Conservation (phyloP, 2,113 vertebrate species). For the Protobothrops mucrosquamatus region DNA sequence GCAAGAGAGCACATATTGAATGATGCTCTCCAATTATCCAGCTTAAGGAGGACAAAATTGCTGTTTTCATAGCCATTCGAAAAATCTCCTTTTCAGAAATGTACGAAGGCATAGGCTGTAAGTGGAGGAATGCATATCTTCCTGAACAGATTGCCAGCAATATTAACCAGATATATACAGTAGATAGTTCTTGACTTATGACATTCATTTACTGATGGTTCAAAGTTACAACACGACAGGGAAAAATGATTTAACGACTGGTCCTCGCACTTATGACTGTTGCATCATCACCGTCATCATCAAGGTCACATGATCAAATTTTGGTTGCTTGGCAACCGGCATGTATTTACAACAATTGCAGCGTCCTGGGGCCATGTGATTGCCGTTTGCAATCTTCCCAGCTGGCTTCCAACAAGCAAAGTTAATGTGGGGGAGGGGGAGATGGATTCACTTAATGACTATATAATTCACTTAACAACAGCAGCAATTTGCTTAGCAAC, state of each 20-base stretch:
- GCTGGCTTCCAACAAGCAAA: neutral
- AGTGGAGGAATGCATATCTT: neutral
- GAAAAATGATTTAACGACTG: neutral
- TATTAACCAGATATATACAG: neutral
- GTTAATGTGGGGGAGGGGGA: too few species aligned
- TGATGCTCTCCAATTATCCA: neutral
- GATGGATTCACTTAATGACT: neutral
- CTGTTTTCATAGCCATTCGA: neutral
- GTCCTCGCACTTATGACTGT: neutral
- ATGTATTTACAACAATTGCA: neutral
- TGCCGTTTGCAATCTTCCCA: too few species aligned
- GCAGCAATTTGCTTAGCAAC: neutral
- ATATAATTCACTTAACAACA: neutral
- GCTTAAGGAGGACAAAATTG: neutral
- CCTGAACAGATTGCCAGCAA: neutral
- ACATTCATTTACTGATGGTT: neutral
- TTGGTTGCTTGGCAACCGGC: neutral
- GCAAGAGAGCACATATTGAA: neutral
- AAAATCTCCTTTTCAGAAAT: neutral
- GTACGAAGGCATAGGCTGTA: neutral
- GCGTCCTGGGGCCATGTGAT: neutral
- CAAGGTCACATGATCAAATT: neutral
- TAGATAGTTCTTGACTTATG: neutral
- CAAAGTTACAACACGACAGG: neutral
- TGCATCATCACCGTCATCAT: neutral